These are phyloP conservation scores for Oophaga sylvatica DNA, from an alignment of 2,797 vertebrate genomes.

Conservation along the genomic window DNA sequence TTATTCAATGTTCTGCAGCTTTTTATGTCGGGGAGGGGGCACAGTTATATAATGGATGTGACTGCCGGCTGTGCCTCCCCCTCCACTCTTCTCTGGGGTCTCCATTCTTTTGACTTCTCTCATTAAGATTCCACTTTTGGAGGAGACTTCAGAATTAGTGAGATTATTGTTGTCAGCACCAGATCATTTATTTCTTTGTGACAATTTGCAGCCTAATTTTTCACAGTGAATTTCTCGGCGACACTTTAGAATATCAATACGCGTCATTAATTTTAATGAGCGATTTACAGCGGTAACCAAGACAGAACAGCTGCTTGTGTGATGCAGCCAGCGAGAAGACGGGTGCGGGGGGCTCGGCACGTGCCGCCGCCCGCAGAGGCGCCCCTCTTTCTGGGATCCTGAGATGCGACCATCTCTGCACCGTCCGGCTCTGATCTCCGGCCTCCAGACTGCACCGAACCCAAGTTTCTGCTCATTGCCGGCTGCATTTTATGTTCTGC, in stretches of 20 bases:
- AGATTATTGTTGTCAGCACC: slow-evolving; percentile 5
- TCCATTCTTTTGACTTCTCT: not conserved
- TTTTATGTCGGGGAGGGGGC: not conserved
- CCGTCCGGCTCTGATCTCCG: not conserved
- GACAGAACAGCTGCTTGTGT: slow-evolving; percentile 18
- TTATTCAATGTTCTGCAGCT: not conserved
- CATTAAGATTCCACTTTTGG: slow-evolving; percentile 13
- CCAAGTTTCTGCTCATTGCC: not conserved
- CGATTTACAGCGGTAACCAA: slow-evolving; percentile 24
- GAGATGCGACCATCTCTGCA: not conserved
- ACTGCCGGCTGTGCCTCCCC: not conserved
- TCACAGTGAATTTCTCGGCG: slow-evolving; percentile 22
- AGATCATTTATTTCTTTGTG: slow-evolving; percentile 33
- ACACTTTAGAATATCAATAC: slow-evolving; percentile 19
- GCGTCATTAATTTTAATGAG: slow-evolving; percentile 55
- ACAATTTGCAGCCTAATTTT: slow-evolving; percentile 40
- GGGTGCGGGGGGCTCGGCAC: not conserved
- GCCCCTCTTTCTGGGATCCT: not conserved
- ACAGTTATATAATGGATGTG: not conserved
- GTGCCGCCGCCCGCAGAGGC: not conserved
- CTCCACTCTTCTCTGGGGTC: not conserved
- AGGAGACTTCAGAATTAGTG: slow-evolving; percentile 3
- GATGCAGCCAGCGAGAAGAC: not conserved
- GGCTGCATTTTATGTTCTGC: not conserved
- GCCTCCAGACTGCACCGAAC: not conserved